Base-by-base conservation (phyloP, 2,113 vertebrate genomes). In the Muscicapa adusta region DNA sequence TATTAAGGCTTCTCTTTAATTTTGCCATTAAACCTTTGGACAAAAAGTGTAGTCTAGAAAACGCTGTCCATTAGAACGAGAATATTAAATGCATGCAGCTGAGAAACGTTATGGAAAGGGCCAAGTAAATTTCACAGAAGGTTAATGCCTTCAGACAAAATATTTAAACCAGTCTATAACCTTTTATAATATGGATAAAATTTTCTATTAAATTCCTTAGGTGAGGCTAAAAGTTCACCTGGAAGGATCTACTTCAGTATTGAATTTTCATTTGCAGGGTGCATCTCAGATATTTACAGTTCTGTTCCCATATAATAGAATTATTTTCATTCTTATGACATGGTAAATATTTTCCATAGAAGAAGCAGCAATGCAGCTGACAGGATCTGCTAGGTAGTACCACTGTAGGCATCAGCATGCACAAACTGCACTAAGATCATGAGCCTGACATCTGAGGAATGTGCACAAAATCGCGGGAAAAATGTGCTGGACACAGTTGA, bases 401-500 rank as follows among this genome's bases (percentile, higher is more conserved):
- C 19, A 38, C 33, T 36, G 25, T 36, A 81, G 47, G 14, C 73
- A 81, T 71, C 61, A 66, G 53, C 15, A 42, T 12, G 3, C 48
- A 58, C 33, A 68, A 85, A 72, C 28, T 74, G 19, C 2, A 0
- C 38, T 48, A 61, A 89, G 50, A 65, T 70, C 54, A 31, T 79
- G 62, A 75, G 56, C 42, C 80, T 91, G 81, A 92, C 76, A 94
- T 93, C 47, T 19, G 26, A 94, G 50, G 93, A 95, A 95, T 94
- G 94, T 88, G 92, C 84, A 85, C 74, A 93, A 91, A 94, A 94
- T 76, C 77, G 82, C 40, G 0, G 80, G 74, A 92, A 94, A 89
- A 95, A 95, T 95, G 71, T 91, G 78, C 84, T 92, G 91, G 91
- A 91, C 62, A 70, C 58, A 85, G 81, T 76, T 58, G 66, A 85